Evolutionary conservation across 2,113 vertebrate genomes (phyloP).

Genomic region (Haemorhous mexicanus): DNA sequence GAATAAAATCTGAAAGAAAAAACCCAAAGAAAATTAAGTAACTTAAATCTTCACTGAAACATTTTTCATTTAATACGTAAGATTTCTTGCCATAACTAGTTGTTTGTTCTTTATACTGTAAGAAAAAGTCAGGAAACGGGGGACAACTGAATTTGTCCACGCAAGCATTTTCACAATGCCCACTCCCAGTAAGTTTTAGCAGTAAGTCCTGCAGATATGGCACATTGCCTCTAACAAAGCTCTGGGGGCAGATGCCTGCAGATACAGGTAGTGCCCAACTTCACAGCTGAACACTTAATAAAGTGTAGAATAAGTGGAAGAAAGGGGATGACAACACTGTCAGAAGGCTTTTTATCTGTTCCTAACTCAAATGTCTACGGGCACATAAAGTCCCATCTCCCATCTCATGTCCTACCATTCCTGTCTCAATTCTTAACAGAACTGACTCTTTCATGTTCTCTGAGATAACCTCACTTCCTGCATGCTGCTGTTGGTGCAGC

Average conservation of each 20-base stretch:
- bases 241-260: background rate
- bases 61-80: background rate
- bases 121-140: background rate
- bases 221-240: rapidly evolving
- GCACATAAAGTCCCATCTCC: background rate
- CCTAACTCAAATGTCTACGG: background rate
- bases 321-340: background rate
- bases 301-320: background rate
- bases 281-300: background rate
- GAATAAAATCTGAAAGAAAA: background rate
- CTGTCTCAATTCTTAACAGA: background rate
- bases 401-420: background rate
- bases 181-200: background rate
- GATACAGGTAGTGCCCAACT: background rate
- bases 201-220: background rate
- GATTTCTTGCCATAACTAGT: background rate
- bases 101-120: background rate
- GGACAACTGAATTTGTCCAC: background rate
- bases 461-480: background rate
- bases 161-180: background rate
- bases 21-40: background rate
- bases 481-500: background rate
- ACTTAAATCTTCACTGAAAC: background rate
- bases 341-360: background rate
- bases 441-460: background rate